Evolutionary conservation across 1,140 invertebrate species (phyloP).

Genomic region (Drosophila sproati): DNA sequence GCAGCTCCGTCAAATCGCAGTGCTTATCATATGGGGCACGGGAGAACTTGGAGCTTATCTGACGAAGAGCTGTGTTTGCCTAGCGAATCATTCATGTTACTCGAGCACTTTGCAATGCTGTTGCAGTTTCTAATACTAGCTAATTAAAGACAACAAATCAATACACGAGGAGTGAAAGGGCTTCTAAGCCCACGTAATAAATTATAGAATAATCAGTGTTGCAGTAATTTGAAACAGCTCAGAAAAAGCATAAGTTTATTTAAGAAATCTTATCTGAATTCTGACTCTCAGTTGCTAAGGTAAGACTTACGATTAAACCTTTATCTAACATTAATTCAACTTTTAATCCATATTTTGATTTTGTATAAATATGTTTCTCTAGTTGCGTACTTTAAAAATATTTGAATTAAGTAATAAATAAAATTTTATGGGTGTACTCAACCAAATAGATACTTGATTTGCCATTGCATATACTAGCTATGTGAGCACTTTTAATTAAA

Average conservation of each 20-base stretch:
- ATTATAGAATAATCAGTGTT: background rate
- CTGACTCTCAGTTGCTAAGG: no score
- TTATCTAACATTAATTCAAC: no score
- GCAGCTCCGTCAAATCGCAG: slow-evolving; percentile 8
- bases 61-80: slow-evolving; percentile 47
- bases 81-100: slow-evolving; percentile 22
- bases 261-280: background rate
- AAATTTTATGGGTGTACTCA: no score
- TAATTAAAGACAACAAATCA: slow-evolving; percentile 1
- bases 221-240: no score
- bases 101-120: slow-evolving; percentile 9
- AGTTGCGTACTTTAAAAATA: no score
- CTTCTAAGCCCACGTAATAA: background rate
- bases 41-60: slow-evolving; percentile 58
- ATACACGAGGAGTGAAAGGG: background rate
- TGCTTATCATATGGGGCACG: slow-evolving; percentile 67
- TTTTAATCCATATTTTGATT: no score
- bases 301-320: no score
- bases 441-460: slow-evolving; percentile 11
- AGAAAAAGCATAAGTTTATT: background rate
- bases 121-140: slow-evolving; percentile 5
- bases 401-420: no score
- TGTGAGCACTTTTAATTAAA: slow-evolving; percentile 4
- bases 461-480: background rate
- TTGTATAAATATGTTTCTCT: no score